Evolutionary conservation across 2,113 vertebrate genomes (phyloP), one percentile per base, ranked within the genome.

Genomic region (Muscicapa adusta): DNA sequence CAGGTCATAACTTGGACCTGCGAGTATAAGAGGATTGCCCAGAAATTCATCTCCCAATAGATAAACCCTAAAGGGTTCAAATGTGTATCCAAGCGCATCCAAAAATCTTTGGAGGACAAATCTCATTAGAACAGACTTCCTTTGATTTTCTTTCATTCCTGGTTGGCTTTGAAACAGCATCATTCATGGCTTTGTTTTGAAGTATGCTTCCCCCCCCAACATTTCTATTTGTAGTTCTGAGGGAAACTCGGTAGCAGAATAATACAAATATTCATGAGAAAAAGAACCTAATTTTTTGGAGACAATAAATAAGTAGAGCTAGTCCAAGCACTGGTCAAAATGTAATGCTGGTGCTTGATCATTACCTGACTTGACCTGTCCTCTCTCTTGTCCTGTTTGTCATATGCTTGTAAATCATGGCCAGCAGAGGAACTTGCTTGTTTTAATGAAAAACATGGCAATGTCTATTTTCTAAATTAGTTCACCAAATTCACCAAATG

Each of bases 111-210:
- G 58, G 77, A 89, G 73, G 40, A 83, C 47, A 95, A 89, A 79
- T 62, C 62, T 87, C 66, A 61, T 94, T 85, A 89, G 50, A 89
- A 66, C 45, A 79, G 70, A 24, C 58, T 94, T 87, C 9, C 40
- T 91, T 87, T 85, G 73, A 93, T 72, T 25, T 85, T 92, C 85
- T 92, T 71, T 74, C 48, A 82, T 78, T n/a, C 56, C 45, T 85
- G 15, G 6, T 31, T 92, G 83, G 16, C 87, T 92, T 78, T 90
- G 92, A 90, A 91, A 88, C 8, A 85, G n/a, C 47, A 56, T 89
- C 26, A 43, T 86, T 83, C 60, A 10, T 62, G 34, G 48, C 26
- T 80, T 91, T 91, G 40, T 79, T 90, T 93, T 72, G 48, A 89
- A 78, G 23, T 43, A 43, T 60, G 33, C 6, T 68, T 81, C 40